Conservation (phyloP, 2,888 invertebrate species). For the Drosophila subquinaria region DNA sequence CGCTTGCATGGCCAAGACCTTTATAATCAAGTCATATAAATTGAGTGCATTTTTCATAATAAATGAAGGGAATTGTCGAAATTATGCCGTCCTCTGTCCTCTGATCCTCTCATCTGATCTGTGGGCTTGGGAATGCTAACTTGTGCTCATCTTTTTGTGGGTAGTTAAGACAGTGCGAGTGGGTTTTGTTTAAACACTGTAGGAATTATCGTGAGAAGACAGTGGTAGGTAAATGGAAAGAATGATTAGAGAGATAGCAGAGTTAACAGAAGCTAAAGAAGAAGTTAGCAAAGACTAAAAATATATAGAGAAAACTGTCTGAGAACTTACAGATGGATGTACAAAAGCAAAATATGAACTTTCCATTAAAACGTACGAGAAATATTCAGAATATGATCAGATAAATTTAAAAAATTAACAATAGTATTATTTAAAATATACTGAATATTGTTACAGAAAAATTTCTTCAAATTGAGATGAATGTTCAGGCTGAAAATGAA, state of each 20-base stretch:
- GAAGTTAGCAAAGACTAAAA: not conserved
- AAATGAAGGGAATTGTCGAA: constrained; percentile 79
- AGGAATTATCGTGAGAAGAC: constrained; percentile 6
- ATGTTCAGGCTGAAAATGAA: too few species aligned
- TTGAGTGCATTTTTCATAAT: constrained; percentile 79
- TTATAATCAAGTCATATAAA: constrained; percentile 81
- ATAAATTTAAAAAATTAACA: too few species aligned
- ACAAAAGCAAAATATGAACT: too few species aligned
- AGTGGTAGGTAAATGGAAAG: not conserved
- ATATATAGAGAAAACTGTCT: not conserved
- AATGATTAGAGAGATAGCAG: not conserved
- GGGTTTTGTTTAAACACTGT: constrained; percentile 21
- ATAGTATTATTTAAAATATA: too few species aligned
- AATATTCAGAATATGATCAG: too few species aligned
- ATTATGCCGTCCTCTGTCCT: constrained; percentile 64
- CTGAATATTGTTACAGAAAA: too few species aligned
- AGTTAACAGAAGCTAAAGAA: not conserved
- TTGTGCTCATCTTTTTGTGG: constrained; percentile 3
- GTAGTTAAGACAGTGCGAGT: constrained; percentile 38
- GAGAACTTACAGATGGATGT: not conserved
- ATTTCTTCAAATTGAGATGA: too few species aligned
- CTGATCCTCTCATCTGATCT: constrained; percentile 11
- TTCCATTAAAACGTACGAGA: too few species aligned
- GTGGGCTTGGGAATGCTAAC: constrained; percentile 13
- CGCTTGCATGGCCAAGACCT: constrained; percentile 48